Conservation (phyloP, 2,797 vertebrate genomes). For the Fringilla coelebs region DNA sequence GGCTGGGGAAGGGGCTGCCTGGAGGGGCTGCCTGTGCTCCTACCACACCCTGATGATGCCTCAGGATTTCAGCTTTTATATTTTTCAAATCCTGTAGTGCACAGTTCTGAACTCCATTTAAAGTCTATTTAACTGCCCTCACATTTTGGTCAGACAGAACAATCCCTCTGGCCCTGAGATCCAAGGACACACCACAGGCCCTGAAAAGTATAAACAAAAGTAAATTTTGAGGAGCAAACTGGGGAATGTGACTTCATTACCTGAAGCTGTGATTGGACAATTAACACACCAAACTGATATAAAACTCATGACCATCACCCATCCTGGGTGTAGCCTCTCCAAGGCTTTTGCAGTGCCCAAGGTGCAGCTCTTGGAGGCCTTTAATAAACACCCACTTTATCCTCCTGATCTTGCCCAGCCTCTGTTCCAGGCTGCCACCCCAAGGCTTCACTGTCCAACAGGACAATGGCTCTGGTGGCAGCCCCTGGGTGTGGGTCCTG, state of each 20-base stretch:
- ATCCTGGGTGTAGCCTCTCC: fast-evolving
- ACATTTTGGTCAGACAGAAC: neutral
- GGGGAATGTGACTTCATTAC: neutral
- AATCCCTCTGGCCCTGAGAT: neutral
- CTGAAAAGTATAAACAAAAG: neutral
- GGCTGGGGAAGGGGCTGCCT: neutral
- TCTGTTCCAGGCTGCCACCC: too few species aligned
- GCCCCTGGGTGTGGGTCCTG: neutral
- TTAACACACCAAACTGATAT: neutral
- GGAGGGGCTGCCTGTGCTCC: fast-evolving
- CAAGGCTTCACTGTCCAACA: neutral
- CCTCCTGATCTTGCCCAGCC: neutral
- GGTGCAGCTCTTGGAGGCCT: fast-evolving
- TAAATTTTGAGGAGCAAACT: neutral
- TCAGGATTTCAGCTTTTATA: neutral
- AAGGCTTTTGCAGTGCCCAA: neutral
- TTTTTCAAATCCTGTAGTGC: neutral
- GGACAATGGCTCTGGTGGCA: fast-evolving
- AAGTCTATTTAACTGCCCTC: neutral
- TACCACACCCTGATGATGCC: too few species aligned
- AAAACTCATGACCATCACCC: fast-evolving
- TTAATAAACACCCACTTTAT: neutral
- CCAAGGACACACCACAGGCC: neutral
- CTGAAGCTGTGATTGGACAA: neutral
- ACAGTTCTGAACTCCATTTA: neutral